phyloP scores from a whole-genome alignment of 2,113 vertebrate species.

The Heliornis fulica region DNA sequence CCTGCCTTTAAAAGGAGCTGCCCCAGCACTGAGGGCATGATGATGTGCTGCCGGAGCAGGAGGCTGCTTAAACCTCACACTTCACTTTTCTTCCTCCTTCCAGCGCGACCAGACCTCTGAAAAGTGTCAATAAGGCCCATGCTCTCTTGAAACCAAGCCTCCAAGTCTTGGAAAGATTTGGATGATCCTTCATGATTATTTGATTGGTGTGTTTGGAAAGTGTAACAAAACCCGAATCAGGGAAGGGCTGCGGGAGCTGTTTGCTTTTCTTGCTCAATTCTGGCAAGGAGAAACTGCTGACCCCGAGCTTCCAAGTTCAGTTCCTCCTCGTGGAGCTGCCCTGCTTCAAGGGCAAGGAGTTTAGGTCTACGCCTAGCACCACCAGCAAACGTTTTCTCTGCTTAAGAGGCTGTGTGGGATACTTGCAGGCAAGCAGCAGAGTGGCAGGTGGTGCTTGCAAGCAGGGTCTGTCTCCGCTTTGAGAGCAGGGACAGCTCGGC shows the following conservation, averaged over 20 bases:
- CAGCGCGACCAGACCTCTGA: not conserved
- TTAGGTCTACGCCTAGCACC: not conserved
- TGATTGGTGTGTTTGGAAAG: constrained; percentile 1
- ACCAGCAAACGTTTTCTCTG: not conserved
- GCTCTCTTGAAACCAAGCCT: not conserved
- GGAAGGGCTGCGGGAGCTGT: not conserved
- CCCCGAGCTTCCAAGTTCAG: not conserved
- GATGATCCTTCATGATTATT: not conserved
- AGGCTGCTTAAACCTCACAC: not conserved
- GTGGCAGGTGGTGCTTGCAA: not conserved
- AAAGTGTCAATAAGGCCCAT: not conserved
- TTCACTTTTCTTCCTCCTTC: not conserved
- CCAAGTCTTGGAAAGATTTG: not conserved
- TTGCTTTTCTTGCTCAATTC: constrained; percentile 31
- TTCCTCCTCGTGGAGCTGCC: not conserved
- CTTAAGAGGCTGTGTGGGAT: not conserved
- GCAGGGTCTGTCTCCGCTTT: not conserved
- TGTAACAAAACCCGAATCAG: not conserved
- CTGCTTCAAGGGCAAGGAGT: not conserved
- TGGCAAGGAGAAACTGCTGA: constrained; percentile 21
- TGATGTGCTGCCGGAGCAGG: not conserved
- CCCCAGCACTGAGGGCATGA: not conserved
- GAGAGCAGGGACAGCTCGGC: not conserved
- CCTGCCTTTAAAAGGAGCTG: not conserved
- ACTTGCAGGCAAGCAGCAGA: not conserved